Evolutionary conservation across 92 coral and sea anemone genomes (phyloP).

Genomic region (Phymanthus crucifer): DNA sequence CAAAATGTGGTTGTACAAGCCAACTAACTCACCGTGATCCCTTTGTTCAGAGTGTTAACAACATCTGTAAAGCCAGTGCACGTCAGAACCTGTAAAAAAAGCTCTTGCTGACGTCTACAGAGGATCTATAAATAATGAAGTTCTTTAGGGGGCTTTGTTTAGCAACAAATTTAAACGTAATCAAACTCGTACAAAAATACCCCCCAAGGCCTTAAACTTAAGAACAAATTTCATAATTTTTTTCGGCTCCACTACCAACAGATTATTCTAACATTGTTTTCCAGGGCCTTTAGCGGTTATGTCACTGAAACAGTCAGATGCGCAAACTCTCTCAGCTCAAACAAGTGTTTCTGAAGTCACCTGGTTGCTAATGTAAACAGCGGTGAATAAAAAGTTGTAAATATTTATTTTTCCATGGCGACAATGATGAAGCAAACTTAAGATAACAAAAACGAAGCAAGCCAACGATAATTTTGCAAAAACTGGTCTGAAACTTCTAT

Average conservation of each 20-base stretch:
- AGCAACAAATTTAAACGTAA: background rate
- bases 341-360: background rate
- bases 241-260: too few relatives aligned
- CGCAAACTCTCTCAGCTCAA: background rate
- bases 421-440: background rate
- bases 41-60: background rate
- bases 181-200: background rate
- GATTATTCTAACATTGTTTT: background rate
- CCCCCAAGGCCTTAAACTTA: too few relatives aligned
- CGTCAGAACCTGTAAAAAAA: background rate
- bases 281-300: background rate
- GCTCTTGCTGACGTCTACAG: background rate
- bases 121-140: background rate
- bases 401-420: background rate
- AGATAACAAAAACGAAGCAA: background rate
- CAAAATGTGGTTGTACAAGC: background rate
- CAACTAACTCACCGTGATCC: background rate
- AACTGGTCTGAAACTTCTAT: too few relatives aligned
- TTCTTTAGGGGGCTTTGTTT: background rate
- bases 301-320: background rate
- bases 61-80: background rate
- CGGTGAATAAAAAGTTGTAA: background rate
- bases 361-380: background rate
- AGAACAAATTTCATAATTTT: too few relatives aligned
- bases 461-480: too few relatives aligned